Evolutionary conservation across 2,888 invertebrate species (phyloP).

Genomic region (Linnaemya tessellans): DNA sequence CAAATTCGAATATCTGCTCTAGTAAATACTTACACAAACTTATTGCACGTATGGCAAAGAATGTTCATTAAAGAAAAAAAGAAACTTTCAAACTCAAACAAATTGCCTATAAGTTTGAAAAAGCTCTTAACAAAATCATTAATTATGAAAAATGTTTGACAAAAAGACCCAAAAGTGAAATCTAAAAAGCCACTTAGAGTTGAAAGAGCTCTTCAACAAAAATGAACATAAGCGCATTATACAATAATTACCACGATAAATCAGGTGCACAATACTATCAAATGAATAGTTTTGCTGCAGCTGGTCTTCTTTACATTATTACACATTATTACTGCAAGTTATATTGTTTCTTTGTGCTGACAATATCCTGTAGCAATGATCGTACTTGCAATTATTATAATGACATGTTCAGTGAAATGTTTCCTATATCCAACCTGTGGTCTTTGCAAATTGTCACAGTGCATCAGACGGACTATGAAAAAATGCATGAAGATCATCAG

Average conservation of each 20-base stretch:
- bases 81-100: slow-evolving; percentile 30
- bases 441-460: slow-evolving; percentile 76
- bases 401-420: slow-evolving; percentile 75
- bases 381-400: slow-evolving; percentile 77
- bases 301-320: slow-evolving; percentile 76
- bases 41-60: too few species aligned
- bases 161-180: neutral
- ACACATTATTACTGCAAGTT: slow-evolving; percentile 74
- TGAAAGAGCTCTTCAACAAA: neutral
- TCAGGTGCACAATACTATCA: slow-evolving; percentile 75
- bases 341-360: slow-evolving; percentile 76
- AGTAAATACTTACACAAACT: too few species aligned
- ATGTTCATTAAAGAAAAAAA: neutral
- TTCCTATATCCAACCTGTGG: slow-evolving; percentile 74
- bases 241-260: slow-evolving; percentile 72
- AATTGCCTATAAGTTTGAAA: slow-evolving; percentile 28
- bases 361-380: slow-evolving; percentile 74
- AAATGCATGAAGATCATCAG: slow-evolving; percentile 38
- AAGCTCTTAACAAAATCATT: slow-evolving; percentile 33
- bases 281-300: slow-evolving; percentile 76
- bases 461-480: slow-evolving; percentile 6
- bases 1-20: too few species aligned
- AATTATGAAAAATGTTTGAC: slow-evolving; percentile 5
- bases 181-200: neutral
- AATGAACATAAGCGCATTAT: slow-evolving; percentile 76